phyloP scores from a whole-genome alignment of 2,888 invertebrate species.

The Prostheceraeus crozeri region DNA sequence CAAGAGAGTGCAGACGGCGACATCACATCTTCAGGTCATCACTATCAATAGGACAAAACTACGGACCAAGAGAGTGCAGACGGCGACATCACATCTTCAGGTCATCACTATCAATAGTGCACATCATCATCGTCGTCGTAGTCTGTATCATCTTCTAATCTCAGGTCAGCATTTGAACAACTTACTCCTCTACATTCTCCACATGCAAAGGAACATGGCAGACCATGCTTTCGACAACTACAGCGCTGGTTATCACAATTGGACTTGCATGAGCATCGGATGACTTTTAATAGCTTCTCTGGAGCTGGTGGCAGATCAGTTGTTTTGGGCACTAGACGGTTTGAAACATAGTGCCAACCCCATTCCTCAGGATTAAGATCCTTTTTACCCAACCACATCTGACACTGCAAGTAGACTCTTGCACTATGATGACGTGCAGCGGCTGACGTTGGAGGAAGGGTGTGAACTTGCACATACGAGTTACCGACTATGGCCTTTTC shows the following conservation, averaged over 20 bases:
- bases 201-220: conserved; percentile 28
- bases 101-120: too few species aligned
- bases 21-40: too few species aligned
- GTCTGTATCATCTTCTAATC: too few species aligned
- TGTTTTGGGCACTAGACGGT: too few species aligned
- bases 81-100: too few species aligned
- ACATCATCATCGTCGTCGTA: too few species aligned
- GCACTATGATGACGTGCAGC: conserved; percentile 1
- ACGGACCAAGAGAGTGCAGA: too few species aligned
- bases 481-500: conserved; percentile 3
- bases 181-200: conserved; percentile 37
- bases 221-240: conserved; percentile 3
- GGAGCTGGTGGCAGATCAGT: too few species aligned
- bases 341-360: too few species aligned
- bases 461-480: conserved; percentile 26
- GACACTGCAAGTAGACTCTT: conserved; percentile 11
- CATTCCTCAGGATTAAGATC: neutral
- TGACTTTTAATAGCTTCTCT: conserved; percentile 6
- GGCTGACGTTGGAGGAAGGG: conserved; percentile 11
- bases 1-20: too few species aligned
- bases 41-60: too few species aligned
- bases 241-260: neutral
- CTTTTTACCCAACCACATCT: conserved; percentile 6
- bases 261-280: conserved; percentile 14
- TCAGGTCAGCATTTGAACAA: too few species aligned